phyloP scores from a whole-genome alignment of 2,797 vertebrate species.

The Gorsachius magnificus region DNA sequence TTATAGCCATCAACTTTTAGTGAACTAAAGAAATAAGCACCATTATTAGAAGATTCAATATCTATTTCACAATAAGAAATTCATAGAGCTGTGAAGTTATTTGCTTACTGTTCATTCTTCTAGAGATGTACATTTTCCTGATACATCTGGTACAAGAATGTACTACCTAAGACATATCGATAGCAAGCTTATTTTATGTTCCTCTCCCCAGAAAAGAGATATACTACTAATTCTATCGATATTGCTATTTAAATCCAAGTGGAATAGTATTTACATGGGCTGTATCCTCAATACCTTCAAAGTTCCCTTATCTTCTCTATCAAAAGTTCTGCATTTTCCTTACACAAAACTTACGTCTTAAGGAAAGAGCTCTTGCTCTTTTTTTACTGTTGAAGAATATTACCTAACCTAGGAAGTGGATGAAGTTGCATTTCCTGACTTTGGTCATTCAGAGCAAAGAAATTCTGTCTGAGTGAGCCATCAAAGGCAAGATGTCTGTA shows the following conservation, averaged over 20 bases:
- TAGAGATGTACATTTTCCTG: not conserved
- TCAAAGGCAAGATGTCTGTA: not conserved
- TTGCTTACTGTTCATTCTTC: not conserved
- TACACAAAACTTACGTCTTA: not conserved
- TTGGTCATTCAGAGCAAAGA: not conserved
- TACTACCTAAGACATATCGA: not conserved
- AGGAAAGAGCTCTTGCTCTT: not conserved
- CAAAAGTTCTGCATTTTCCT: not conserved
- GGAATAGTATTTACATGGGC: not conserved
- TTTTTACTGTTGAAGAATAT: not conserved
- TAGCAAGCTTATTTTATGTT: not conserved
- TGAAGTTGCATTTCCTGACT: not conserved
- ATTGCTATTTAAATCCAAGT: not conserved
- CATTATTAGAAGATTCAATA: not conserved
- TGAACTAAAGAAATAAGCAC: not conserved
- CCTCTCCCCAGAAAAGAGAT: not conserved
- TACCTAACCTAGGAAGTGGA: not conserved
- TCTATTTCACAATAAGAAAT: not conserved
- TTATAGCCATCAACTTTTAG: not conserved
- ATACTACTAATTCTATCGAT: not conserved
- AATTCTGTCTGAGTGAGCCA: not conserved
- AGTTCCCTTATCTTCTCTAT: not conserved
- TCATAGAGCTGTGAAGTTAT: not conserved
- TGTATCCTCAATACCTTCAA: not conserved
- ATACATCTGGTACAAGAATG: not conserved